Evolutionary conservation across 1,140 invertebrate species (phyloP).

Genomic region (Drosophila punjabiensis): DNA sequence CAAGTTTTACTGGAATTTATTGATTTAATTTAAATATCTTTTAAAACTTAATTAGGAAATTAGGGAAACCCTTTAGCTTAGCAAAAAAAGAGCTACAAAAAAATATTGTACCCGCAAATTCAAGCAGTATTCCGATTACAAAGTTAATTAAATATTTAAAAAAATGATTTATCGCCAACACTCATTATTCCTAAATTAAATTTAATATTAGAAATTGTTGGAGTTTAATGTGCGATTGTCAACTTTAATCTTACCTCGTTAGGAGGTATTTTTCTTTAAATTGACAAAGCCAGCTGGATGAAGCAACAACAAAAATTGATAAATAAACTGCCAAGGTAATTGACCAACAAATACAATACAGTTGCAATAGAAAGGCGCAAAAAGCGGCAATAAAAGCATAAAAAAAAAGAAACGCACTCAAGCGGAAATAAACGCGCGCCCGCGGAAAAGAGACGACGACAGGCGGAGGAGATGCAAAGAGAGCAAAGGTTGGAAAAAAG

Average conservation of each 20-base stretch:
- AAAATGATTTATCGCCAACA: background rate
- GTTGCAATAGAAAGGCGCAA: slow-evolving; percentile 37
- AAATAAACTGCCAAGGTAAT: slow-evolving; percentile 72
- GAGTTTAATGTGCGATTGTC: background rate
- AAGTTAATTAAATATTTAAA: background rate
- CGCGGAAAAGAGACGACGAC: slow-evolving; percentile 11
- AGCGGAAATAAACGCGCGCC: slow-evolving; percentile 66
- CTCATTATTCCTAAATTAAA: too few species aligned
- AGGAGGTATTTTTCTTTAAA: background rate
- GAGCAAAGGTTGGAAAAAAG: slow-evolving; percentile 47
- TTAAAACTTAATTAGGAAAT: too few species aligned
- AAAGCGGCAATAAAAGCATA: slow-evolving; percentile 45
- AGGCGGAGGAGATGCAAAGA: slow-evolving; percentile 32
- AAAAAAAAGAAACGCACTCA: slow-evolving; percentile 53
- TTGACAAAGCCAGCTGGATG: slow-evolving; percentile 1
- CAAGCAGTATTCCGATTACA: background rate
- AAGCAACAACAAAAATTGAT: slow-evolving; percentile 36
- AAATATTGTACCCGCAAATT: too few species aligned
- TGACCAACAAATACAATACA: slow-evolving; percentile 45
- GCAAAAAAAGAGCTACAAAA: too few species aligned
- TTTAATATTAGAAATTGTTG: background rate
- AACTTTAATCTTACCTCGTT: background rate
- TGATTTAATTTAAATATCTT: too few species aligned
- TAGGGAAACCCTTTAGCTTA: too few species aligned
- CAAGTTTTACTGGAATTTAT: too few species aligned